Conservation (phyloP, 2,113 vertebrate species). For the Oceanodroma tethys region DNA sequence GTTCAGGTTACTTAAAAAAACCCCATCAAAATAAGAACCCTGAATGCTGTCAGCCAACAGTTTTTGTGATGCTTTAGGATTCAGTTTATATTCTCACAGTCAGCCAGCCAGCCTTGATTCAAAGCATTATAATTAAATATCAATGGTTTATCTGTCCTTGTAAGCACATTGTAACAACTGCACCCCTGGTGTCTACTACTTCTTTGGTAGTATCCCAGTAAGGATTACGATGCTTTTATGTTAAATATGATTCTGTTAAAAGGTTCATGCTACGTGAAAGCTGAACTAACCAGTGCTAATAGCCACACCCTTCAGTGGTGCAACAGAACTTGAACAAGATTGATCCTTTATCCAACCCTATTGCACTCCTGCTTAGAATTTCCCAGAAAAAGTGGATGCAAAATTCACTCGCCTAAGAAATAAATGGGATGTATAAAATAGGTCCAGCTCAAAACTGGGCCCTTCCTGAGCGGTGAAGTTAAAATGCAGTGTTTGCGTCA, state of each 20-base stretch:
- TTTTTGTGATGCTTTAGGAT: conserved; percentile 17
- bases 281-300: not conserved
- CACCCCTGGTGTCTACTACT: not conserved
- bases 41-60: not conserved
- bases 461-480: not conserved
- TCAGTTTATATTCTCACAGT: not conserved
- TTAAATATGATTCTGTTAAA: not conserved
- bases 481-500: not conserved
- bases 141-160: not conserved
- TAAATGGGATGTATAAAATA: not conserved
- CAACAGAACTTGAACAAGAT: not conserved
- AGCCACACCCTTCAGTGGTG: not conserved
- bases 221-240: not conserved
- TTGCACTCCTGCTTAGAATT: not conserved
- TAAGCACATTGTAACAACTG: not conserved
- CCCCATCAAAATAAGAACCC: not conserved
- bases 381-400: not conserved
- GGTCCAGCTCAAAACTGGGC: not conserved
- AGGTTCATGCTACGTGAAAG: not conserved
- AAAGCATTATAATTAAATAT: not conserved
- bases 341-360: not conserved
- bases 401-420: not conserved
- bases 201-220: not conserved
- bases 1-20: not conserved
- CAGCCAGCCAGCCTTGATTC: not conserved